A percentile compares a stretch with the other conserved stretches of the same genome.
Conservation (phyloP, 2,888 invertebrate species). For the Himalopsyche anomala region DNA sequence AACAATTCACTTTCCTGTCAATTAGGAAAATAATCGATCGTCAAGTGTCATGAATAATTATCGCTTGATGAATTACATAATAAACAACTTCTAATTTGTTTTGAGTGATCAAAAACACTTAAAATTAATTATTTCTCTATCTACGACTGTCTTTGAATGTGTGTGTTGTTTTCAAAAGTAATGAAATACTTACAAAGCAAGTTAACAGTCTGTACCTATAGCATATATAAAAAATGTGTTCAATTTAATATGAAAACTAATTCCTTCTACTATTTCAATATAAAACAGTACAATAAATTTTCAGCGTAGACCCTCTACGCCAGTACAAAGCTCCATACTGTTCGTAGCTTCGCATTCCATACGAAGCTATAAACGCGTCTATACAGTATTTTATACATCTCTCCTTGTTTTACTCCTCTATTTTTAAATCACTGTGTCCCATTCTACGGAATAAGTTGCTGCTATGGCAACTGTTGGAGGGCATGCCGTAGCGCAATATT, state of each 20-base stretch:
- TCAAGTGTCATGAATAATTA: no score
- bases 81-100: no score
- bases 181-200: no score
- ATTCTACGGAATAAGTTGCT: background rate
- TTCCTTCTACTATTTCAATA: constrained; percentile 4
- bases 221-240: background rate
- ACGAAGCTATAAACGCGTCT: constrained; percentile 1
- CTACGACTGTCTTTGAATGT: no score
- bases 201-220: no score
- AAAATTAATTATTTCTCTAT: no score
- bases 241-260: constrained; percentile 1
- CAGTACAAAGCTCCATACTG: background rate
- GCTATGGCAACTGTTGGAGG: constrained; percentile 27
- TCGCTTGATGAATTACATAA: no score
- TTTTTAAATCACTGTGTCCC: background rate
- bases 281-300: constrained; percentile 3
- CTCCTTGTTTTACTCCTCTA: background rate
- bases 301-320: constrained; percentile 9
- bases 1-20: no score
- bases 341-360: constrained; percentile 2
- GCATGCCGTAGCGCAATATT: constrained; percentile 1
- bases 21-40: no score
- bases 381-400: background rate
- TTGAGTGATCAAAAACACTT: no score
- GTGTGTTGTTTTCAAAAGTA: no score